These are phyloP conservation scores for Lethenteron reissneri DNA, from an alignment of 2,113 vertebrate genomes.

Conservation along the genomic window DNA sequence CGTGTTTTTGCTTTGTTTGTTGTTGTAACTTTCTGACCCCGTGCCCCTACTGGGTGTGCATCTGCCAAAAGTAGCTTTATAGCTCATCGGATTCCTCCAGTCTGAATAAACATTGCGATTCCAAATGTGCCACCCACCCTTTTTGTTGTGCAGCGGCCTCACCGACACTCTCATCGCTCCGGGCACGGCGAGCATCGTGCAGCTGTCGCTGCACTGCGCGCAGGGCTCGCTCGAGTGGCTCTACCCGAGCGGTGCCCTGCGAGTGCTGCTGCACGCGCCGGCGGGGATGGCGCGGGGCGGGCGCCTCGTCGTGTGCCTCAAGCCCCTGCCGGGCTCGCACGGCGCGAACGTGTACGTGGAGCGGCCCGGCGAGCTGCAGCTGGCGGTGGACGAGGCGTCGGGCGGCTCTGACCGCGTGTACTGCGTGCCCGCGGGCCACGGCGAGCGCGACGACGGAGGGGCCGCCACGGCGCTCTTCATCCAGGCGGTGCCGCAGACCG, in stretches of 20 bases:
- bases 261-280: conserved; percentile 32
- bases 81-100: no score
- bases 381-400: conserved; percentile 19
- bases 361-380: conserved; percentile 20
- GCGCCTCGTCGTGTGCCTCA: conserved; percentile 27
- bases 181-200: conserved; percentile 10
- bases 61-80: no score
- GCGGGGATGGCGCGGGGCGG: conserved; percentile 14
- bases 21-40: no score
- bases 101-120: no score
- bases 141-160: no score
- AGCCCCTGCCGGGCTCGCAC: conserved; percentile 21
- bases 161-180: no score
- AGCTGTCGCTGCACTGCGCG: conserved; percentile 33
- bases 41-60: no score
- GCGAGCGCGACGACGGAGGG: conserved; percentile 21
- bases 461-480: conserved; percentile 33
- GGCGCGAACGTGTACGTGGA: conserved; percentile 32
- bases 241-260: conserved; percentile 28
- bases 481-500: conserved; percentile 26
- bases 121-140: no score
- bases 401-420: conserved; percentile 17
- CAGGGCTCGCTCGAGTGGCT: conserved; percentile 33
- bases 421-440: conserved; percentile 24
- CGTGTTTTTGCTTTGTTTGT: no score